A percentile compares a stretch with the other conserved stretches of the same genome.
These are phyloP conservation scores for Riptortus pedestris DNA, from an alignment of 1,140 invertebrate species.

Conservation along the genomic window DNA sequence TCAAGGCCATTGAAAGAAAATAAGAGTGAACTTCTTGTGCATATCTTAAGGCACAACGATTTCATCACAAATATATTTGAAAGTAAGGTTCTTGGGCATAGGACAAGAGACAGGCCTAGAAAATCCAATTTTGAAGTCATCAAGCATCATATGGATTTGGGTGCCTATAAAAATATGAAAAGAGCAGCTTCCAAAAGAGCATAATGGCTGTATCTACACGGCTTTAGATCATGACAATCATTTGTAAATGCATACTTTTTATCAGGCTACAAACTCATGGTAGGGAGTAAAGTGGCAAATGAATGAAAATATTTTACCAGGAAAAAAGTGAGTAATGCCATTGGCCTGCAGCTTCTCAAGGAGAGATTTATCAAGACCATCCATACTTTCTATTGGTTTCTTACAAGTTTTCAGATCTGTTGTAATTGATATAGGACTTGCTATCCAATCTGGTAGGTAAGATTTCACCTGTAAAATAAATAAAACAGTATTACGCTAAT, in stretches of 20 bases:
- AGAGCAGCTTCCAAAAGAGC: background rate
- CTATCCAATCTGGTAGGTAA: constrained; percentile 70
- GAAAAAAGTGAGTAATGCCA: background rate
- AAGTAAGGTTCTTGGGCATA: too few relatives aligned
- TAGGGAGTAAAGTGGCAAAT: background rate
- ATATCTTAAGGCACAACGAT: too few relatives aligned
- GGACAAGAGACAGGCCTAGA: too few relatives aligned
- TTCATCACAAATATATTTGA: too few relatives aligned
- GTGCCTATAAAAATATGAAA: background rate
- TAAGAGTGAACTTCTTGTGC: too few relatives aligned
- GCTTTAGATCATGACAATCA: background rate
- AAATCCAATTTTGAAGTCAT: too few relatives aligned
- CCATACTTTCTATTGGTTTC: constrained; percentile 46
- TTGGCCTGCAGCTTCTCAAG: constrained; percentile 45
- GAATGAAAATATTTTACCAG: background rate
- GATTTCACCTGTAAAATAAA: background rate
- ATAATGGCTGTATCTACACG: background rate
- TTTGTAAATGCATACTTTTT: background rate
- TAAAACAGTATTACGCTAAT: too few relatives aligned
- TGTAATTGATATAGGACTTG: constrained; percentile 64
- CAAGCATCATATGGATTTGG: background rate
- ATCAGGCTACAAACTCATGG: background rate
- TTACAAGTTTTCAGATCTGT: constrained; percentile 53
- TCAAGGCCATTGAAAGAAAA: too few relatives aligned
- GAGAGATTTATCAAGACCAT: constrained; percentile 42